Conservation (phyloP, 2,888 invertebrate genomes). For the Digitonthophagus gazella region DNA sequence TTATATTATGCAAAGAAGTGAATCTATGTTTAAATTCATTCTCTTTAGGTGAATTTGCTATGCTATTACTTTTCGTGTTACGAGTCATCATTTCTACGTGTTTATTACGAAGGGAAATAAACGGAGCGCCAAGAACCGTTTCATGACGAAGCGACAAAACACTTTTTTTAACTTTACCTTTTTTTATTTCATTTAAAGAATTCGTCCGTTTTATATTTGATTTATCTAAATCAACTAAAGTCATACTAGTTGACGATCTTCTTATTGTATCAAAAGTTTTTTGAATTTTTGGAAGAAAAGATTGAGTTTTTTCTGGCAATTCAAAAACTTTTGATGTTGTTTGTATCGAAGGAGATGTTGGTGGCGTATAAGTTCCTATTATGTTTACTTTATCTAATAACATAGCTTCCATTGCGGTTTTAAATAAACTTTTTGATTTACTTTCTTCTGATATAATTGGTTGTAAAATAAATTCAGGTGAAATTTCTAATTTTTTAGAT, state of each 20-base stretch:
- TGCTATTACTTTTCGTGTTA: constrained; percentile 3
- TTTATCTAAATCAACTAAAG: constrained; percentile 52
- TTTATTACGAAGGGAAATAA: constrained; percentile 47
- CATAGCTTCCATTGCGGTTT: constrained; percentile 47
- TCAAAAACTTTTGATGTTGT: constrained; percentile 30
- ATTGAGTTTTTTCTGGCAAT: constrained; percentile 30
- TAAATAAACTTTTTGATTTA: constrained; percentile 39
- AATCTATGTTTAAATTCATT: constrained; percentile 11
- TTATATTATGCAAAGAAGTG: constrained; percentile 16
- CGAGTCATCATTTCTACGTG: constrained; percentile 22
- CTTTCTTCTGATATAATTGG: constrained; percentile 36
- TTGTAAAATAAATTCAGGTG: constrained; percentile 35
- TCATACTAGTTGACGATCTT: constrained; percentile 49
- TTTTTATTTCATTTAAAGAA: constrained; percentile 14
- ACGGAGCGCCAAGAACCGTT: constrained; percentile 57
- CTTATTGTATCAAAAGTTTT: constrained; percentile 31
- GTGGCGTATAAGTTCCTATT: constrained; percentile 42
- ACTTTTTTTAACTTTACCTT: constrained; percentile 6
- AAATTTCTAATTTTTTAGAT: too few species aligned
- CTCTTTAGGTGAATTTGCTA: constrained; percentile 18
- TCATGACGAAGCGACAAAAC: constrained; percentile 40
- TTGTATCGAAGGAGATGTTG: constrained; percentile 37
- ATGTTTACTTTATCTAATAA: constrained; percentile 45
- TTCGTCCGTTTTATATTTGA: constrained; percentile 28
- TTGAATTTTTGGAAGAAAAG: constrained; percentile 30